Evolutionary conservation across 2,113 vertebrate genomes (phyloP), one percentile per base, ranked within the genome.

Genomic region (Chiloscyllium plagiosum): DNA sequence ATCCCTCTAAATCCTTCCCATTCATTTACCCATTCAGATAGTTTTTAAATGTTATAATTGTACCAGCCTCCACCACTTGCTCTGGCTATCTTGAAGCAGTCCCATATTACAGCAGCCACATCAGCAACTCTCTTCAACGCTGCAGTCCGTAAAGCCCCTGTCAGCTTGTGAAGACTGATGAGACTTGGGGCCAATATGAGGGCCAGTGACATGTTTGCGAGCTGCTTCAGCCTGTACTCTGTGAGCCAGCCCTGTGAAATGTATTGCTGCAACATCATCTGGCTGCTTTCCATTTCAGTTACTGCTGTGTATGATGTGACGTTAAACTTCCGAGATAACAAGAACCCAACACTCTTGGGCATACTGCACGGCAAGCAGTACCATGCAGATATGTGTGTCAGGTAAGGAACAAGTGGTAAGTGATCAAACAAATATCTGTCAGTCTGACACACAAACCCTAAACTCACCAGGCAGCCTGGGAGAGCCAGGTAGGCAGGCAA

Each of bases 341-440:
- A 99, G 96, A 99, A 98, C 96, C 99, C 99, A 0, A 99, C 99
- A 17, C 97, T 99, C 96, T 97, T 99, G 97, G 99, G 99, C 95
- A 99, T 99, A 96, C 97, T 99, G 96, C 98, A 98, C 1, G 99
- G 99, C 96, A 99, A 99, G 97, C 98, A 98, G 97, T 99, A 99
- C 47, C 98, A 98, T 97, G 99, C 99, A 0, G 99, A 99, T 97
- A 97, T 99, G 99, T 98, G 98, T 95, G 97, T 99, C 96, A 98
- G 98, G 99, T 99, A 96, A 97, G 98, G 96, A 10, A 42, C 50
- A 10, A 47, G 8, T 24, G 37, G 65, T 68, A 2, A 13, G n/a
- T 37, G 19, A 42, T 8, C 12, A 29, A 7, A 68, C 7, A 66
- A 4, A 90, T 13, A 33, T 33, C 26, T n/a, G 56, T 26, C n/a